Conservation (phyloP, 2,888 invertebrate species). For the Xestia xanthographa region DNA sequence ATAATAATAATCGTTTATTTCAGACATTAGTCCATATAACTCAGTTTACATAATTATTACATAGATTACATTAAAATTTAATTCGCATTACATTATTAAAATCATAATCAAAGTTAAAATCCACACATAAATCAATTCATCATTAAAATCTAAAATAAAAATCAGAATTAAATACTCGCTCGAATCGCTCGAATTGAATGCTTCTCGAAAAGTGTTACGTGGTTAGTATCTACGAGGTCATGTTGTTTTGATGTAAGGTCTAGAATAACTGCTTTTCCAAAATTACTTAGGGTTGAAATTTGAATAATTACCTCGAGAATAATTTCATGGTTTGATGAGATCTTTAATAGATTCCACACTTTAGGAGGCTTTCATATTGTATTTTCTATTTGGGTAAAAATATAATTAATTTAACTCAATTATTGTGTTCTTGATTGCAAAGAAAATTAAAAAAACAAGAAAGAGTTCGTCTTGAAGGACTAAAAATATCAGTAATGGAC, state of each 20-base stretch:
- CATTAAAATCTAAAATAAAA: too few species aligned
- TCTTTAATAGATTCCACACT: neutral
- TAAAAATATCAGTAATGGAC: too few species aligned
- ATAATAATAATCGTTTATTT: too few species aligned
- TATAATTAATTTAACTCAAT: neutral
- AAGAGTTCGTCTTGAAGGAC: neutral
- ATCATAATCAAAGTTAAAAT: too few species aligned
- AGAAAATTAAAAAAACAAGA: too few species aligned
- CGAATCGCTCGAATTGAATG: too few species aligned
- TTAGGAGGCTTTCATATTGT: neutral
- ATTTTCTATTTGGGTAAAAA: neutral
- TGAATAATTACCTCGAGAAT: neutral
- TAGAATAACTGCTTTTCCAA: neutral
- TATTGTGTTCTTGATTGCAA: neutral
- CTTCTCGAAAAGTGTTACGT: neutral
- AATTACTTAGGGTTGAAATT: neutral
- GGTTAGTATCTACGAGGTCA: neutral
- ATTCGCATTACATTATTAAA: too few species aligned
- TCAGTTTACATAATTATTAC: too few species aligned
- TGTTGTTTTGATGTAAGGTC: neutral
- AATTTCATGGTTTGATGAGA: neutral
- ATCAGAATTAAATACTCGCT: too few species aligned
- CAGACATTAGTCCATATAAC: too few species aligned
- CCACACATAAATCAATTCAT: too few species aligned
- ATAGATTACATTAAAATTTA: too few species aligned